A percentile compares a stretch with the other conserved stretches of the same genome.
These are phyloP conservation scores for Gadopsis marmoratus DNA, from an alignment of 2,797 vertebrate species.

Conservation along the genomic window DNA sequence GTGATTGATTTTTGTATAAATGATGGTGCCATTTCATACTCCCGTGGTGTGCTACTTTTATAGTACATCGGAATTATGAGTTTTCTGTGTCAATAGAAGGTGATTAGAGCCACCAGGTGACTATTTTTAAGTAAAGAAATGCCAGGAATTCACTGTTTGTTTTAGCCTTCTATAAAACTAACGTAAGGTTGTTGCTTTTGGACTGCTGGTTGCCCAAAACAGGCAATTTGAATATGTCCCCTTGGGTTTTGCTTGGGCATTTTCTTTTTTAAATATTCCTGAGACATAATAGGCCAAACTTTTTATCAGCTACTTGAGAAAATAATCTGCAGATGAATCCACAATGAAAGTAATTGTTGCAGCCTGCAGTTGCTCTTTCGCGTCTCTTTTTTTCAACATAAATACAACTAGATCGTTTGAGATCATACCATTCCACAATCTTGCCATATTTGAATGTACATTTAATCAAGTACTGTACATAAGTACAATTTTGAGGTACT, in stretches of 20 bases:
- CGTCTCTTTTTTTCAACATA: not conserved
- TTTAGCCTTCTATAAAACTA: not conserved
- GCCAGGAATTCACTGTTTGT: not conserved
- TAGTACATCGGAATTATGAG: not conserved
- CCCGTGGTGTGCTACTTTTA: not conserved
- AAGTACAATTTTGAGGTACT: not conserved
- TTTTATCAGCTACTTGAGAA: not conserved
- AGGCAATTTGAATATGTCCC: not conserved
- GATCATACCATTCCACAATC: not conserved
- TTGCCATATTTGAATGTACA: not conserved
- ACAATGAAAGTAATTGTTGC: not conserved
- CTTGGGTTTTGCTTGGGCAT: not conserved
- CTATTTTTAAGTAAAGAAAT: not conserved
- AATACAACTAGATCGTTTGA: not conserved
- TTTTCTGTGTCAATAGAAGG: not conserved
- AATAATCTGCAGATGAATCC: not conserved
- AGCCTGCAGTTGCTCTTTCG: not conserved
- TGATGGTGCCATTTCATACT: not conserved
- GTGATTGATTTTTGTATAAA: not conserved
- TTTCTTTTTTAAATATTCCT: not conserved
- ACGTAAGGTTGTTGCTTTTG: not conserved
- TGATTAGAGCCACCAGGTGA: not conserved
- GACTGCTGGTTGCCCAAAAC: not conserved
- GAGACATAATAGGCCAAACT: not conserved
- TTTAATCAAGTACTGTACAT: not conserved